phyloP scores from a whole-genome alignment of 2,113 vertebrate genomes.

The Plectropomus leopardus region DNA sequence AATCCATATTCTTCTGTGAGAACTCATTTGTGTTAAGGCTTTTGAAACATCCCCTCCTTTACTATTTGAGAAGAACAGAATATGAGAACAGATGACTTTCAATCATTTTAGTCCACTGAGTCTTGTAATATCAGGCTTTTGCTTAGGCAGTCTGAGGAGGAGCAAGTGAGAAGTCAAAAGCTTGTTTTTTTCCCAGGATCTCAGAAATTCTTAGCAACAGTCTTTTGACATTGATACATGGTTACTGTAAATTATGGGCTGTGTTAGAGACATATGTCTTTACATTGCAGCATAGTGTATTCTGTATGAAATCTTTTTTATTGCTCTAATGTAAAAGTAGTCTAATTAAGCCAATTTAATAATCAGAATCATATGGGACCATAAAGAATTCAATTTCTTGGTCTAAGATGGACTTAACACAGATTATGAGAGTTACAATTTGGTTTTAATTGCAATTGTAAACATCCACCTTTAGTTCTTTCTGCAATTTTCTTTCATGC shows the following conservation, averaged over 20 bases:
- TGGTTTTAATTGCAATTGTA: not conserved
- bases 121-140: slow-evolving; percentile 29
- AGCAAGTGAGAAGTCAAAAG: slow-evolving; percentile 1
- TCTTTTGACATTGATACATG: not conserved
- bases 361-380: not conserved
- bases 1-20: slow-evolving; percentile 8
- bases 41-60: slow-evolving; percentile 12
- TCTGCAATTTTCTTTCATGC: not conserved
- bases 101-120: slow-evolving; percentile 27
- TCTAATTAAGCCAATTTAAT: not conserved
- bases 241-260: not conserved
- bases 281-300: not conserved
- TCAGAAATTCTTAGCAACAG: not conserved
- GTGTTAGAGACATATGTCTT: not conserved
- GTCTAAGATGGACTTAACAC: no score
- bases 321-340: not conserved
- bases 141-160: not conserved
- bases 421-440: not conserved
- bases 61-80: slow-evolving; percentile 23
- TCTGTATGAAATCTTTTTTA: not conserved
- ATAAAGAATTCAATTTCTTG: not conserved
- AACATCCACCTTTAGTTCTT: not conserved
- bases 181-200: not conserved
- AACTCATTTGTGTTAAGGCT: slow-evolving; percentile 5
- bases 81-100: slow-evolving; percentile 36